A percentile compares a stretch with the other conserved stretches of the same genome.
These are phyloP conservation scores for Gymnothorax javanicus DNA, from an alignment of 2,797 vertebrate genomes.

Conservation along the genomic window DNA sequence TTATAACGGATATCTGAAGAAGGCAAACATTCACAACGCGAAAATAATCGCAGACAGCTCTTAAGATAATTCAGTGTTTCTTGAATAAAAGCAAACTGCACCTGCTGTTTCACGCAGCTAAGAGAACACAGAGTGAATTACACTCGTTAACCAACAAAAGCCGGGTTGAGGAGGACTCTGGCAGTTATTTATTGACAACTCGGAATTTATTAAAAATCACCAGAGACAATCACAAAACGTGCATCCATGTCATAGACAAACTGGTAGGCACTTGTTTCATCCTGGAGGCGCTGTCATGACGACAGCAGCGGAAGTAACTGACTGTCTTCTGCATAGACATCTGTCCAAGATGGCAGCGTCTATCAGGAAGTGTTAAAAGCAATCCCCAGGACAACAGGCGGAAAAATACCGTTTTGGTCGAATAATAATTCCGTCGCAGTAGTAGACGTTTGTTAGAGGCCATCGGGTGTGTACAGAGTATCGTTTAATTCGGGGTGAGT, in stretches of 20 bases:
- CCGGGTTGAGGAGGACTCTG: too few relatives aligned
- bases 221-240: too few relatives aligned
- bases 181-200: too few relatives aligned
- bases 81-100: not conserved
- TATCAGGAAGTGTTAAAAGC: constrained; percentile 40
- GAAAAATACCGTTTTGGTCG: constrained; percentile 18
- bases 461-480: constrained; percentile 20
- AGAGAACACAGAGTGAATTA: too few relatives aligned
- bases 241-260: not conserved
- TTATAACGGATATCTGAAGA: not conserved
- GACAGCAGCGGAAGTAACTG: constrained; percentile 32
- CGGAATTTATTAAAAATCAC: too few relatives aligned
- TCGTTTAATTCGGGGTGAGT: constrained; percentile 30
- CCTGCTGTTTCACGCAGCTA: not conserved
- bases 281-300: constrained; percentile 28
- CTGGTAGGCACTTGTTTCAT: not conserved
- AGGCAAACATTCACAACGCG: not conserved
- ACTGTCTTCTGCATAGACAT: constrained; percentile 4
- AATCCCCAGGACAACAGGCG: constrained; percentile 17
- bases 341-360: constrained; percentile 36
- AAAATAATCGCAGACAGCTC: not conserved
- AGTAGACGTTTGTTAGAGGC: constrained; percentile 15
- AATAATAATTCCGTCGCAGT: not conserved
- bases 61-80: not conserved
- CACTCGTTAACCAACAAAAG: too few relatives aligned